phyloP scores from a whole-genome alignment of 2,888 invertebrate species.

The Ligdia adustata region DNA sequence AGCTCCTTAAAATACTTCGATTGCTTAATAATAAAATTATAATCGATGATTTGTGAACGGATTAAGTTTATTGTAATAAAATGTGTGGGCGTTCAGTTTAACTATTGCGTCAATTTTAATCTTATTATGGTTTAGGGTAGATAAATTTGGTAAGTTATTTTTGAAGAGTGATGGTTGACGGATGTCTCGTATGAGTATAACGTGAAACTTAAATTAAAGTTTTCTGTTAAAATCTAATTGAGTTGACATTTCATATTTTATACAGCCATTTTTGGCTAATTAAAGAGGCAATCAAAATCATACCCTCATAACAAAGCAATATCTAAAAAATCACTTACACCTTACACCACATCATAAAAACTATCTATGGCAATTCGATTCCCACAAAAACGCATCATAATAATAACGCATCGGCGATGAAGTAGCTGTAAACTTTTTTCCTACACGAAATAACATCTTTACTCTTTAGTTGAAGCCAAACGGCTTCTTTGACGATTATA shows the following conservation, averaged over 20 bases:
- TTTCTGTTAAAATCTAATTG: no score
- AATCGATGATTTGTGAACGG: constrained; percentile 41
- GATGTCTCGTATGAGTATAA: no score
- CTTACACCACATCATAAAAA: constrained; percentile 33
- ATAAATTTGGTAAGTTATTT: constrained; percentile 7
- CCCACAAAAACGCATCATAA: constrained; percentile 55
- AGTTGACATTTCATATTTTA: no score
- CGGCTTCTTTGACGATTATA: constrained; percentile 73
- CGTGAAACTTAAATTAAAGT: no score
- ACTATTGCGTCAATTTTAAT: constrained; percentile 18
- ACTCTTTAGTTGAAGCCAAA: constrained; percentile 60
- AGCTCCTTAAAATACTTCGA: constrained; percentile 35
- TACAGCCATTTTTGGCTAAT: no score
- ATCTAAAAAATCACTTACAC: constrained; percentile 20
- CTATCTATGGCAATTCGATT: constrained; percentile 45
- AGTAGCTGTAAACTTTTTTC: constrained; percentile 44
- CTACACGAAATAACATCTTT: constrained; percentile 53
- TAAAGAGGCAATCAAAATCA: no score
- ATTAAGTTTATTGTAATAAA: constrained; percentile 28
- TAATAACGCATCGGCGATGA: constrained; percentile 38
- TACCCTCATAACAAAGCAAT: background rate
- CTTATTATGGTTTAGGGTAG: constrained; percentile 18
- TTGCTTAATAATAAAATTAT: constrained; percentile 35
- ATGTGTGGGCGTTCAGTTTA: constrained; percentile 28
- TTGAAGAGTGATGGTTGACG: constrained; percentile 1